Evolutionary conservation across 2,888 invertebrate species (phyloP).

Genomic region (Cecidostiba fungosa): DNA sequence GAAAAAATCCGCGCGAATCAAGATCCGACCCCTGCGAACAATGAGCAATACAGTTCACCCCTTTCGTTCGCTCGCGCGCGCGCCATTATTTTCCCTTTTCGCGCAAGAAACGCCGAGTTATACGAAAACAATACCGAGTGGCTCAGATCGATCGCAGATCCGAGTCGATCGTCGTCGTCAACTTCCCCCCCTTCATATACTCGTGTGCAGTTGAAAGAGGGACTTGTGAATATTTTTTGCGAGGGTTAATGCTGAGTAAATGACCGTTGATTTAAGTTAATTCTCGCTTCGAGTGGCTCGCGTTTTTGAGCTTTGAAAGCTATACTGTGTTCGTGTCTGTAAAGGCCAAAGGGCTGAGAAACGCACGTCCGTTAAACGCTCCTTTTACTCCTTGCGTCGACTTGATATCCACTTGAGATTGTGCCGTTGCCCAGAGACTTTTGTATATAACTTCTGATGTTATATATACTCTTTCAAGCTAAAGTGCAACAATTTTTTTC

Average conservation of each 20-base stretch:
- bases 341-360: constrained; percentile 30
- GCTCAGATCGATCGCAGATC: constrained; percentile 37
- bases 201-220: not conserved
- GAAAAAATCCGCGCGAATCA: constrained; percentile 33
- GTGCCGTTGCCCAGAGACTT: not conserved
- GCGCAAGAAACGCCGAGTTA: constrained; percentile 17
- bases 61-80: not conserved
- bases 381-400: not conserved
- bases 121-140: constrained; percentile 11
- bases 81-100: constrained; percentile 47
- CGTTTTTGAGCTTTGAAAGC: constrained; percentile 20
- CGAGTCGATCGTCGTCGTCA: not conserved
- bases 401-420: constrained; percentile 7
- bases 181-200: not conserved
- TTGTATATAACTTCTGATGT: not conserved
- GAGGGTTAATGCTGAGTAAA: constrained; percentile 34
- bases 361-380: constrained; percentile 46
- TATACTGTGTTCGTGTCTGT: not conserved
- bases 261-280: constrained; percentile 55
- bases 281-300: constrained; percentile 35
- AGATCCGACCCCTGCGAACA: constrained; percentile 47
- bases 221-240: constrained; percentile 19
- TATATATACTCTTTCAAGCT: not conserved
- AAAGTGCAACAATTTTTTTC: not conserved
- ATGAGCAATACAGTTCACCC: not conserved